phyloP scores from a whole-genome alignment of 1,140 invertebrate genomes.

The Drosophila insularis region DNA sequence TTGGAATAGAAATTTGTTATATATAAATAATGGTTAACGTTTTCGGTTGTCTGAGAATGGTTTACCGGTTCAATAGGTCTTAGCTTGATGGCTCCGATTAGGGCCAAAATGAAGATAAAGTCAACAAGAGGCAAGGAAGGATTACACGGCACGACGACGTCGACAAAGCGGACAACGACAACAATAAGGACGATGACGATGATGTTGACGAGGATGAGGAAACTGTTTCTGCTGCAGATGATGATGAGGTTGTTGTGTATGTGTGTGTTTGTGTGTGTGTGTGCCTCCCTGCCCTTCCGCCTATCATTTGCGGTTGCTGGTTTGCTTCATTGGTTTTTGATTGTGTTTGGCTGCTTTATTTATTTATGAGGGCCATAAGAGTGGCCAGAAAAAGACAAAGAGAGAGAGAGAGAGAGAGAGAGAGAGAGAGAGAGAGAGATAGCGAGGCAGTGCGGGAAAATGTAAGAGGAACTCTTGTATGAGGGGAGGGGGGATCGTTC shows the following conservation, averaged over 20 bases:
- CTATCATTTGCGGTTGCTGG: conserved; percentile 74
- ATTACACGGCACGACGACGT: conserved; percentile 22
- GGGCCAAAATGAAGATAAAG: conserved; percentile 1
- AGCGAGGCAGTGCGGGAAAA: too few species aligned
- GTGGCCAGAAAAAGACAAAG: not conserved
- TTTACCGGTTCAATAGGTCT: conserved; percentile 7
- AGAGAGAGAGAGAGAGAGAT: not conserved
- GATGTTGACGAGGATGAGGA: conserved; percentile 19
- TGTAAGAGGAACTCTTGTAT: not conserved
- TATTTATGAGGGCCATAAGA: conserved; percentile 58
- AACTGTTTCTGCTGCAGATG: too few species aligned
- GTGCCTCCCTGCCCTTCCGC: conserved; percentile 12
- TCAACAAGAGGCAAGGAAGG: conserved; percentile 32
- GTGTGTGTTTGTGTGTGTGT: conserved; percentile 10
- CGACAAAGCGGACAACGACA: not conserved
- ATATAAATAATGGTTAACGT: not conserved
- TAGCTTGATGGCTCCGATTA: conserved; percentile 15
- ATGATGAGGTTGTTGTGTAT: too few species aligned
- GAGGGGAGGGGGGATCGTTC: conserved; percentile 41
- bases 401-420: not conserved
- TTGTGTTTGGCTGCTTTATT: conserved; percentile 78
- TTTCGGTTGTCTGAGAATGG: conserved; percentile 1
- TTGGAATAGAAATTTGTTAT: not conserved
- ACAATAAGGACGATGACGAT: conserved; percentile 13
- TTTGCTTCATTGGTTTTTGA: conserved; percentile 77